Conservation (phyloP, 2,888 invertebrate species). For the Pollenia amentaria region DNA sequence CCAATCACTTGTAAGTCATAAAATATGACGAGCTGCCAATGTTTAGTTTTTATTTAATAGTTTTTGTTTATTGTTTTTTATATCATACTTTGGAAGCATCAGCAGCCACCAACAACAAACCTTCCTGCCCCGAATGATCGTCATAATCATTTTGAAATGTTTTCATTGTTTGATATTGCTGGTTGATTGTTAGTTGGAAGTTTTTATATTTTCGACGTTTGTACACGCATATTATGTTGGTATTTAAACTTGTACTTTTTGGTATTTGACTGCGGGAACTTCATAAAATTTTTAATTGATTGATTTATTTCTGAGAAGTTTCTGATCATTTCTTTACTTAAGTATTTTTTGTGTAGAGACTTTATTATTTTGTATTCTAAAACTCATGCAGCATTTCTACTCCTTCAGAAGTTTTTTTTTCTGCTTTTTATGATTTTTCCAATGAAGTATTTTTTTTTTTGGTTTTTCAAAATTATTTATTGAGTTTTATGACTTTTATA, state of each 20-base stretch:
- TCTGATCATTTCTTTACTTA: slow-evolving; percentile 65
- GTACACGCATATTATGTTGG: slow-evolving; percentile 75
- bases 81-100: slow-evolving; percentile 56
- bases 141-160: slow-evolving; percentile 70
- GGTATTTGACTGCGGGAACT: slow-evolving; percentile 76
- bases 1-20: slow-evolving; percentile 72
- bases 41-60: slow-evolving; percentile 64
- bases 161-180: slow-evolving; percentile 35
- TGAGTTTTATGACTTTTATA: slow-evolving; percentile 72
- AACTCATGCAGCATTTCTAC: slow-evolving; percentile 51
- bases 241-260: slow-evolving; percentile 72
- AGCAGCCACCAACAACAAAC: slow-evolving; percentile 29
- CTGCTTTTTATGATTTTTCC: slow-evolving; percentile 71
- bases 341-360: background rate
- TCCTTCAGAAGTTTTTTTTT: slow-evolving; percentile 36
- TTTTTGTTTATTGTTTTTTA: slow-evolving; percentile 63
- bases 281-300: slow-evolving; percentile 84
- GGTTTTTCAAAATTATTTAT: slow-evolving; percentile 63
- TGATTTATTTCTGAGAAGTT: slow-evolving; percentile 83
- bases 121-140: slow-evolving; percentile 26
- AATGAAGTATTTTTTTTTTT: slow-evolving; percentile 60
- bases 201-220: slow-evolving; percentile 38
- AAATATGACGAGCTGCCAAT: slow-evolving; percentile 74
- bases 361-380: slow-evolving; percentile 38
- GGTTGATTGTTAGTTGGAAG: slow-evolving; percentile 28